Conservation (phyloP, 2,888 invertebrate species). For the Mesorhabditis sp. region DNA sequence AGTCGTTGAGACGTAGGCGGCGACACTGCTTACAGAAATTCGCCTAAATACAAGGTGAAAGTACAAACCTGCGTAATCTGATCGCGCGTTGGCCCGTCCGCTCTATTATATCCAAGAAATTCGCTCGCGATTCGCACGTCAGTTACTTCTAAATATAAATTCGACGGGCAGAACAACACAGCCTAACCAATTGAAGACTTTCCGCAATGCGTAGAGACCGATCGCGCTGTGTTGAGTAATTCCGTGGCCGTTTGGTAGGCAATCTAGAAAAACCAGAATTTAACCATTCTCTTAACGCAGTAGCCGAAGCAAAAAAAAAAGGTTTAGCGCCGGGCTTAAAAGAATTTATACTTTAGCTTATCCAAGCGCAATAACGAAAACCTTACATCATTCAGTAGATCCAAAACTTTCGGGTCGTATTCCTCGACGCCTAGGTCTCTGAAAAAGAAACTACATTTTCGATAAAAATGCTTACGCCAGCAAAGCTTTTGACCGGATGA, state of each 20-base stretch:
- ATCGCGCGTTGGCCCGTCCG: background rate
- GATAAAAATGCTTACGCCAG: too few relatives aligned
- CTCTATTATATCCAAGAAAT: constrained; percentile 3
- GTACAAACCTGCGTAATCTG: background rate
- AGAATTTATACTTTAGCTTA: too few relatives aligned
- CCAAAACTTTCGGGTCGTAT: background rate
- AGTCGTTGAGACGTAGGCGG: too few relatives aligned
- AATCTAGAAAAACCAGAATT: constrained; percentile 1
- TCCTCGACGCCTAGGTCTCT: constrained; percentile 2
- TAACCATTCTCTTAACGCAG: background rate
- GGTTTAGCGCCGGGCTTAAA: too few relatives aligned
- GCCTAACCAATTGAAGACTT: background rate
- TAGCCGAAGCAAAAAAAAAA: too few relatives aligned
- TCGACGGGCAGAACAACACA: background rate
- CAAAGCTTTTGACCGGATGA: too few relatives aligned
- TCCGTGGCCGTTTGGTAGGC: constrained; percentile 5
- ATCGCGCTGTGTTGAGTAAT: background rate
- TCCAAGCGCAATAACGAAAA: background rate
- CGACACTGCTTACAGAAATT: too few relatives aligned
- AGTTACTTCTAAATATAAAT: background rate
- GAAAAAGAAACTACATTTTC: background rate
- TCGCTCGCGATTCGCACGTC: background rate
- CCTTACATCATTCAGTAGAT: background rate
- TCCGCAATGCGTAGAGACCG: background rate
- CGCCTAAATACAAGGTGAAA: background rate